Percentiles rank a stretch among this genome's conserved stretches.
Conservation (phyloP, 2,797 vertebrate genomes). For the Aeoliscus strigatus region DNA sequence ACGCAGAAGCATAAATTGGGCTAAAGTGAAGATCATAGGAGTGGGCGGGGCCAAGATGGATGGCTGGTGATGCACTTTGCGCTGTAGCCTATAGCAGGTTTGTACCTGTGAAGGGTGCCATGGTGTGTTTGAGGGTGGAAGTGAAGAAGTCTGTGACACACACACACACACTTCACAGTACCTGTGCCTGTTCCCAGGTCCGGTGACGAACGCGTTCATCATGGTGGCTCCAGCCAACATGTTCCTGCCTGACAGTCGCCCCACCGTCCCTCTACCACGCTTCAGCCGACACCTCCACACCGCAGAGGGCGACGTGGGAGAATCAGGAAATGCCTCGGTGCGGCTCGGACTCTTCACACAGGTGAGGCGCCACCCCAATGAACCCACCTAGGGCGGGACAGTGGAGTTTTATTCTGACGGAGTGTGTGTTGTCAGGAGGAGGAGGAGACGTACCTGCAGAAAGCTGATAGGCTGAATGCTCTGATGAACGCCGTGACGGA, state of each 20-base stretch:
- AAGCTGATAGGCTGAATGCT: conserved; percentile 73
- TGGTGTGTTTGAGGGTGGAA: too few species aligned
- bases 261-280: conserved; percentile 79
- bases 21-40: too few species aligned
- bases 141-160: too few species aligned
- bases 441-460: conserved; percentile 82
- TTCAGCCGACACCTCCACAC: conserved; percentile 86
- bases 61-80: too few species aligned
- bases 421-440: conserved; percentile 67
- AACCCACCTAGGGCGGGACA: too few species aligned
- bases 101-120: too few species aligned
- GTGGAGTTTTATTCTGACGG: background rate
- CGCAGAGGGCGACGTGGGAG: conserved; percentile 72
- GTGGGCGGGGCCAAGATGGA: too few species aligned
- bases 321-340: conserved; percentile 74
- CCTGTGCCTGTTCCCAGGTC: conserved; percentile 42
- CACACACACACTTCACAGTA: conserved; percentile 1
- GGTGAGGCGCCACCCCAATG: conserved; percentile 66
- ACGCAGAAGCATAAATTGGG: too few species aligned
- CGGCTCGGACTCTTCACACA: conserved; percentile 79
- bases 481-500: conserved; percentile 82
- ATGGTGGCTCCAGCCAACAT: conserved; percentile 75
- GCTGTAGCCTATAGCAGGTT: too few species aligned
- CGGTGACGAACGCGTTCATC: conserved; percentile 58
- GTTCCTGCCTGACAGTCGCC: conserved; percentile 85